These are phyloP conservation scores for Scomber colias DNA, from an alignment of 2,113 vertebrate genomes.

Conservation along the genomic window DNA sequence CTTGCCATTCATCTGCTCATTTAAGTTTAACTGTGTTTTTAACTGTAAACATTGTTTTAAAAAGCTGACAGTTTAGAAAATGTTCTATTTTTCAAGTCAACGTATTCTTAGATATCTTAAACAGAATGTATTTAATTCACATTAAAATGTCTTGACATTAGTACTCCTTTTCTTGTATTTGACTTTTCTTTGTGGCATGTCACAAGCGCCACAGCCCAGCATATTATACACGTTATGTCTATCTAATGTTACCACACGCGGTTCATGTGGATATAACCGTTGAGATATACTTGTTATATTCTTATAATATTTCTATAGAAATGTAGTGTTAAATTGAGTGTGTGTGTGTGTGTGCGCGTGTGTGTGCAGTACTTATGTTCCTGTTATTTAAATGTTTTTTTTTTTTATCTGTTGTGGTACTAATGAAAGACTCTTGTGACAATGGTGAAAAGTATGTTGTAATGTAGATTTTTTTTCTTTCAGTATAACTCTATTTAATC, in stretches of 20 bases:
- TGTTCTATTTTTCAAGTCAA: neutral
- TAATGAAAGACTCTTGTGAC: neutral
- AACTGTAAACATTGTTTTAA: neutral
- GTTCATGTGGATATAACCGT: neutral
- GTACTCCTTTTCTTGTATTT: neutral
- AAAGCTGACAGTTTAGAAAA: neutral
- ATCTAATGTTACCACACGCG: neutral
- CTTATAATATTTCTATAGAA: neutral
- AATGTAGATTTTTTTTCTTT: neutral
- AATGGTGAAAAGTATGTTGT: neutral
- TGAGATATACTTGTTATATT: neutral
- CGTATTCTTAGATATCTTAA: neutral
- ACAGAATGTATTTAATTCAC: neutral
- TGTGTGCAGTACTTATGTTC: neutral
- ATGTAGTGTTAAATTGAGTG: neutral
- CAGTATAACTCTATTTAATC: neutral
- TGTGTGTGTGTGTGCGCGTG: neutral
- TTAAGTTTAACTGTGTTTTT: neutral
- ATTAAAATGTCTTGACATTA: neutral
- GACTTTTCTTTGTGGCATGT: neutral
- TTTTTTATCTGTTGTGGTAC: neutral
- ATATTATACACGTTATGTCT: neutral
- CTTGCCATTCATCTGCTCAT: neutral
- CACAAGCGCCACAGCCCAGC: neutral
- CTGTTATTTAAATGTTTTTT: neutral